These are phyloP conservation scores for Trachymyrmex septentrionalis DNA, from an alignment of 1,140 invertebrate genomes.

Conservation along the genomic window DNA sequence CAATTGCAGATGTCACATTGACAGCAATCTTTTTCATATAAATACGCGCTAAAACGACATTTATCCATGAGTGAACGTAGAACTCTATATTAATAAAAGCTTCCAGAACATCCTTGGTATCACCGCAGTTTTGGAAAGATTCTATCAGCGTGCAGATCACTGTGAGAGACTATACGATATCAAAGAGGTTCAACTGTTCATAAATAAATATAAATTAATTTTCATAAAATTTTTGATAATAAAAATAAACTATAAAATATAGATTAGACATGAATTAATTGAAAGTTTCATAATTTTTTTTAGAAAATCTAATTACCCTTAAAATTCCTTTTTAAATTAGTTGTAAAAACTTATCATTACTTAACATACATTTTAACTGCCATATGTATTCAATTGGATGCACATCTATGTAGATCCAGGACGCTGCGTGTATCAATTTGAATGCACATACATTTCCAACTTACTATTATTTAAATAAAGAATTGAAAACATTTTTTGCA, in stretches of 20 bases:
- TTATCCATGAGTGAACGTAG: neutral
- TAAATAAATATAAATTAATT: conserved; percentile 8
- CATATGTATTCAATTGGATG: no score
- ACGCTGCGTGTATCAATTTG: no score
- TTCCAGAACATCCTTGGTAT: neutral
- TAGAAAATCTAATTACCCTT: neutral
- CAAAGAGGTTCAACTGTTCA: conserved; percentile 16
- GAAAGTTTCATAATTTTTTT: neutral
- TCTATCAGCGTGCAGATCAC: conserved; percentile 6
- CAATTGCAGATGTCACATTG: conserved; percentile 36
- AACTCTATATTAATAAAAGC: neutral
- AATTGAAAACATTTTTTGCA: no score
- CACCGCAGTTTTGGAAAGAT: conserved; percentile 17
- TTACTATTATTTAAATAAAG: no score
- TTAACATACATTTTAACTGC: no score
- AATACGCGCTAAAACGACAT: conserved; percentile 26
- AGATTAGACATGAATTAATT: neutral
- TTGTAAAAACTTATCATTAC: no score
- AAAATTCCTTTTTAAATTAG: neutral
- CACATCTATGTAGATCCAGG: no score
- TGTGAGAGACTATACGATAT: conserved; percentile 45
- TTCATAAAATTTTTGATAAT: neutral
- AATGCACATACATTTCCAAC: no score
- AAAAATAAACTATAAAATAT: neutral
- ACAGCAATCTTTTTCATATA: conserved; percentile 44